These are phyloP conservation scores for Cephus rjabovi DNA, from an alignment of 2,888 invertebrate species.

Conservation along the genomic window DNA sequence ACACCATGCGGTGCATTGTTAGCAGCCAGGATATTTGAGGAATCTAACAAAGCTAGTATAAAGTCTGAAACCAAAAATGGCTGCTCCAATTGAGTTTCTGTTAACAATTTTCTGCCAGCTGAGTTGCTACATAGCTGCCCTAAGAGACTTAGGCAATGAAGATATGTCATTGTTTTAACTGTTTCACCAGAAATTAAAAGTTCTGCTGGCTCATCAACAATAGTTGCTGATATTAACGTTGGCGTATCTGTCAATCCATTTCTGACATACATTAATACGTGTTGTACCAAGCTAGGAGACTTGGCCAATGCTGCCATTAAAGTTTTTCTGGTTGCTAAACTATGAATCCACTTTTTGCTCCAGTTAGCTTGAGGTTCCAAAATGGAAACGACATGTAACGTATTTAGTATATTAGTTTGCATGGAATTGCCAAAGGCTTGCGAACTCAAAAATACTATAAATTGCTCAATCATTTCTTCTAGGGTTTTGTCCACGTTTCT, in stretches of 20 bases:
- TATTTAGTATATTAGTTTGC: constrained; percentile 45
- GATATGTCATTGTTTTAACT: constrained; percentile 53
- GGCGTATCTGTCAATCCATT: constrained; percentile 46
- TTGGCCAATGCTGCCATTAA: constrained; percentile 50
- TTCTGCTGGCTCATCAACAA: constrained; percentile 53
- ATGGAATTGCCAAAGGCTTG: constrained; percentile 29
- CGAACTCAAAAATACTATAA: constrained; percentile 51
- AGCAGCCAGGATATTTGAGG: constrained; percentile 48
- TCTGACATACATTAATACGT: constrained; percentile 36
- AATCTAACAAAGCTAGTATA: constrained; percentile 41
- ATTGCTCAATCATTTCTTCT: constrained; percentile 59
- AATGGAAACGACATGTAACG: constrained; percentile 54
- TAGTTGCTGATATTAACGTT: constrained; percentile 38
- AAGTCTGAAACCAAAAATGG: constrained; percentile 49
- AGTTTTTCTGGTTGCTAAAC: constrained; percentile 48
- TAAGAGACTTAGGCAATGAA: constrained; percentile 58
- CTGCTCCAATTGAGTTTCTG: constrained; percentile 40
- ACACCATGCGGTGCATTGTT: constrained; percentile 47
- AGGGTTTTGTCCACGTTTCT: constrained; percentile 48
- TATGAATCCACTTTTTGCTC: constrained; percentile 57
- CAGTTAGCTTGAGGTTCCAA: constrained; percentile 58
- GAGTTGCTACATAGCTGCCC: constrained; percentile 51
- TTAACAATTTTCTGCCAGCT: constrained; percentile 47
- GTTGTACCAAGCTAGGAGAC: constrained; percentile 51
- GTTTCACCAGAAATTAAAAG: constrained; percentile 58